A percentile compares a stretch with the other conserved stretches of the same genome.
Conservation (phyloP, 2,113 vertebrate genomes). For the Murina feae region DNA sequence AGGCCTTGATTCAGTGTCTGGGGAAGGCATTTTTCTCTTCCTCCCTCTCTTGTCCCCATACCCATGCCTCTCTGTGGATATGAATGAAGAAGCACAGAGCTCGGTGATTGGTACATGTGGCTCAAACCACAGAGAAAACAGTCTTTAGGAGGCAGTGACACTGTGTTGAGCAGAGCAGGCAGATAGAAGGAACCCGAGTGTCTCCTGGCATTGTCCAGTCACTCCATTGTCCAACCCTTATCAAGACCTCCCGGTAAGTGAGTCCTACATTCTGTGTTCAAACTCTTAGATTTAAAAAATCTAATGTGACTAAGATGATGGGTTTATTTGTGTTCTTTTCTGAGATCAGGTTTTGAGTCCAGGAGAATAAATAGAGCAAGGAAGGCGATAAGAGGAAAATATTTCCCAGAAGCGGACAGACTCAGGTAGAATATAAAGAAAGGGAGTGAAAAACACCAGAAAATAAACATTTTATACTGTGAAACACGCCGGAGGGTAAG, state of each 20-base stretch:
- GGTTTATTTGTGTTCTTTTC: neutral
- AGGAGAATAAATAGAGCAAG: neutral
- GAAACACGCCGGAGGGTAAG: neutral
- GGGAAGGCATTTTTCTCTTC: neutral
- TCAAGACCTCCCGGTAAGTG: neutral
- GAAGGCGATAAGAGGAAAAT: neutral
- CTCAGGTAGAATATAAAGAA: neutral
- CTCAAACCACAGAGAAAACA: neutral
- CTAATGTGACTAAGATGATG: neutral
- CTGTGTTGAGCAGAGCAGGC: neutral
- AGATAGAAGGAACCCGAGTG: neutral
- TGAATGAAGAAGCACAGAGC: neutral
- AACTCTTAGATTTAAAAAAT: neutral
- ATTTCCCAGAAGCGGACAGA: neutral
- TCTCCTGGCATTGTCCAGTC: constrained; percentile 1
- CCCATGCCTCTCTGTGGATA: neutral
- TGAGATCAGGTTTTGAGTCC: neutral
- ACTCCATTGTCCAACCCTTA: neutral
- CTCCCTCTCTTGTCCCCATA: neutral
- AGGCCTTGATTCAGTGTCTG: neutral
- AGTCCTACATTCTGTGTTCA: neutral
- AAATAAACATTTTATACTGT: neutral
- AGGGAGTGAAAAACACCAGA: neutral
- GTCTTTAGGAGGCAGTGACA: neutral
- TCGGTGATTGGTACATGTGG: neutral